Conservation (phyloP, 2,888 invertebrate genomes). For the Charanyca ferruginea region DNA sequence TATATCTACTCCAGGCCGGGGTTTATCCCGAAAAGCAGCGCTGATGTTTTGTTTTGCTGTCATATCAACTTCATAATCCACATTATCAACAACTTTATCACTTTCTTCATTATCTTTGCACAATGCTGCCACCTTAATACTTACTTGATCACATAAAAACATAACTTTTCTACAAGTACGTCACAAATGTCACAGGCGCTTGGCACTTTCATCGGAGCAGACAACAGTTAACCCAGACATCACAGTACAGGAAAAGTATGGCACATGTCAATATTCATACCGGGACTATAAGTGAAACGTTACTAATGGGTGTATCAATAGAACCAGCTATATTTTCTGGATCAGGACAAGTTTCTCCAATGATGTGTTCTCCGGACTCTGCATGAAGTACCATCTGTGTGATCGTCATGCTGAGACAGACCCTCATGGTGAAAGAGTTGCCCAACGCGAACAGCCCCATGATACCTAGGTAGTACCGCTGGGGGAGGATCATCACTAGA, state of each 20-base stretch:
- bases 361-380: conserved; percentile 77
- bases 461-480: conserved; percentile 93
- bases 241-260: neutral
- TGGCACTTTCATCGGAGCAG: neutral
- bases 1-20: too few species aligned
- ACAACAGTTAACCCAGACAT: neutral
- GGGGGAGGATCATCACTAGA: conserved; percentile 92
- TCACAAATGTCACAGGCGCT: conserved; percentile 11
- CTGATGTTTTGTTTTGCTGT: neutral
- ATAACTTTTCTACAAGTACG: neutral
- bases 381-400: conserved; percentile 92
- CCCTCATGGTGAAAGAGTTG: conserved; percentile 94
- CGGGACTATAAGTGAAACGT: conserved; percentile 60
- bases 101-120: neutral
- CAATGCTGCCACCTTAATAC: neutral
- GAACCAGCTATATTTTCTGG: conserved; percentile 48
- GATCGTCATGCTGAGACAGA: conserved; percentile 93
- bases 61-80: neutral
- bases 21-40: neutral
- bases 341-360: conserved; percentile 89
- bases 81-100: neutral
- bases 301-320: conserved; percentile 50
- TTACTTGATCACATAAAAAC: neutral
- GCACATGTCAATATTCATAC: conserved; percentile 51
- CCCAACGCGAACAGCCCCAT: conserved; percentile 93